phyloP scores from a whole-genome alignment of 2,797 vertebrate species.

The Siniperca undulata region DNA sequence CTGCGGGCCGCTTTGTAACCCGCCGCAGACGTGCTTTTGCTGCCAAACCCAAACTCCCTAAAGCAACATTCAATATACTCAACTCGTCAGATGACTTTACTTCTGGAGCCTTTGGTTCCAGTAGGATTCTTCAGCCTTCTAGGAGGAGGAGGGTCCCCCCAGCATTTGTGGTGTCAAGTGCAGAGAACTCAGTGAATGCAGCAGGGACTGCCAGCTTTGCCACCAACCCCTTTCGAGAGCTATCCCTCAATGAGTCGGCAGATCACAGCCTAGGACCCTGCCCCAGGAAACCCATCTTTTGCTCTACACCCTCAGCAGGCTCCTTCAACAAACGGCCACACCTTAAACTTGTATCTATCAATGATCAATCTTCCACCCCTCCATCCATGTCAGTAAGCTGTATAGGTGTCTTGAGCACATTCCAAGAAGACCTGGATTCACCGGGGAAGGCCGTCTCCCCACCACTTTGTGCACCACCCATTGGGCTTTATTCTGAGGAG shows the following conservation, averaged over 20 bases:
- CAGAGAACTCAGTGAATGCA: conserved; percentile 52
- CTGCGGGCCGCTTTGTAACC: conserved; percentile 77
- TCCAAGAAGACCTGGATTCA: conserved; percentile 47
- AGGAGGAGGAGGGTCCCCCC: conserved; percentile 15
- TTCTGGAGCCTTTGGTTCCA: neutral
- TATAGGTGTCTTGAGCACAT: conserved; percentile 31
- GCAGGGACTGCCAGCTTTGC: conserved; percentile 24
- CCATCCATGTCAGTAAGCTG: conserved; percentile 32
- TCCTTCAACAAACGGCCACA: conserved; percentile 13
- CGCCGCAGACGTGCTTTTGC: conserved; percentile 59
- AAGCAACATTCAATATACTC: conserved; percentile 26
- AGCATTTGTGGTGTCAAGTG: conserved; percentile 32
- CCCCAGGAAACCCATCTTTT: conserved; percentile 74
- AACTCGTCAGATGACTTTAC: conserved; percentile 80
- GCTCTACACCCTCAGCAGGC: conserved; percentile 77
- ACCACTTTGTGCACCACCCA: neutral
- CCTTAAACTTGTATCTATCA: conserved; percentile 13
- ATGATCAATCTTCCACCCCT: conserved; percentile 16
- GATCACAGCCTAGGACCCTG: conserved; percentile 47
- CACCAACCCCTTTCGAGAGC: conserved; percentile 44
- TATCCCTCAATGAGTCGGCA: conserved; percentile 61
- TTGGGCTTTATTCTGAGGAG: conserved; percentile 10
- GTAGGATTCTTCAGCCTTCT: neutral
- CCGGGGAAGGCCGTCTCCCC: neutral
- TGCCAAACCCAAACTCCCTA: conserved; percentile 28